Evolutionary conservation across 2,113 vertebrate genomes (phyloP).

Genomic region (Trochalopteron elliotii): DNA sequence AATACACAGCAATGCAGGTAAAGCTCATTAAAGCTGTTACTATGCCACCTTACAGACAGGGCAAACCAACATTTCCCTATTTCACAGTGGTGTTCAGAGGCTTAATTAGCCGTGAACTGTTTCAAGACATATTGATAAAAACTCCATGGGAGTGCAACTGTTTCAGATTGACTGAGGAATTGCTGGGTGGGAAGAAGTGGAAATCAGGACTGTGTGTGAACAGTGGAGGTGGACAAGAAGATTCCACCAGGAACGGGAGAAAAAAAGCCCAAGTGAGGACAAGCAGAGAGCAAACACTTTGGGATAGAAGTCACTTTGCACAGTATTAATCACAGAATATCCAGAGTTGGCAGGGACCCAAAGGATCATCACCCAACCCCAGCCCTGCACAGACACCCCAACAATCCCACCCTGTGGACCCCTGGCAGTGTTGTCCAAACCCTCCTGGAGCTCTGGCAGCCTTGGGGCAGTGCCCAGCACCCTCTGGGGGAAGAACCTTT

Average conservation of each 20-base stretch:
- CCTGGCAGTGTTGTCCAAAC: rapidly evolving
- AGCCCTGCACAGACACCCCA: background rate
- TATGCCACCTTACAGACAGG: background rate
- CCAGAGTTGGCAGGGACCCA: background rate
- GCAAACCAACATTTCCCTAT: background rate
- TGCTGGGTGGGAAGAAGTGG: background rate
- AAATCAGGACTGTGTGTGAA: rapidly evolving
- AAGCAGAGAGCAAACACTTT: background rate
- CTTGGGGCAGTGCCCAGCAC: rapidly evolving
- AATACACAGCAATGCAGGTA: background rate
- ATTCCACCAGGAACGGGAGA: background rate
- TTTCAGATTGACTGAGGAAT: background rate
- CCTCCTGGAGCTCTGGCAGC: background rate
- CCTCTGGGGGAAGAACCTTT: background rate
- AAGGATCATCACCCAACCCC: background rate
- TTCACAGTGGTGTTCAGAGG: background rate
- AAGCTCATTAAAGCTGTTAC: background rate
- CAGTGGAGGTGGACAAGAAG: background rate
- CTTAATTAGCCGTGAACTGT: background rate
- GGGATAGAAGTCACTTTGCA: background rate
- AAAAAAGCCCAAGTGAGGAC: background rate
- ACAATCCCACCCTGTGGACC: background rate
- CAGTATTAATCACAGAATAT: background rate
- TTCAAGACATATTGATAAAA: background rate
- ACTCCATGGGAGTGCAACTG: background rate